Base-by-base conservation (phyloP, 2,797 vertebrate genomes). In the Linurgus olivaceus region DNA sequence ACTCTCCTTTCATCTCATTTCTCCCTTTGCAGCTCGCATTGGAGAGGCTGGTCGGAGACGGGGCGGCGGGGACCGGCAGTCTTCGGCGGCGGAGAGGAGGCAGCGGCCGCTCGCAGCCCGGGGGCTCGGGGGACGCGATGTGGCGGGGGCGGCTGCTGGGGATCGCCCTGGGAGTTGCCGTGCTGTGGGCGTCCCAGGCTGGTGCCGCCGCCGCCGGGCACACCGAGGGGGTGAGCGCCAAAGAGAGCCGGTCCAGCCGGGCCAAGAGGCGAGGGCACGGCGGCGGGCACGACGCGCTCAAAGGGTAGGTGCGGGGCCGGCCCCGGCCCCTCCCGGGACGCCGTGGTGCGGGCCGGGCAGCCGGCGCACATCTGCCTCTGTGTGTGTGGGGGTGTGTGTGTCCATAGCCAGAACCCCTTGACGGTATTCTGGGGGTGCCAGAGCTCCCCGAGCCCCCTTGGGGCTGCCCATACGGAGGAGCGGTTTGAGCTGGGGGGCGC, bases 221-320 rank as follows among this genome's bases (percentile, higher is more conserved):
- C 95, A 74, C 89, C 95, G 98, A 98, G 95, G 94, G 97, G 80
- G 98, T 94, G 93, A 98, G 95, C 90, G 95, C 61, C 90, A 98
- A 98, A 95, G 98, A 99, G 96, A 96, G 97, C 96, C 97, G 98
- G 96, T 98, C 98, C 96, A 99, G 97, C 98, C 98, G 99, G 96
- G 98, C 99, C 92, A 99, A 99, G 98, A 98, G 99, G 97, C 98
- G 98, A 96, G 99, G 98, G 82, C 97, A 98, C 47, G 97, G 98
- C 58, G 98, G 96, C 29, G 98, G 98, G 37, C 98, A 99, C 88
- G 99, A 99, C 88, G 98, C 98, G 51, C 99, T 99, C 54, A 99
- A 99, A 98, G 99, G 99, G 99, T 99, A 99, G 98, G 72, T 68
- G 85, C 62, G 68, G 82, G 48, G 40, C 24, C 35, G 44, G n/a